Percentiles rank a stretch among this genome's conserved stretches.
phyloP scores from a whole-genome alignment of 1,140 invertebrate genomes.

The Parasteatoda tepidariorum region DNA sequence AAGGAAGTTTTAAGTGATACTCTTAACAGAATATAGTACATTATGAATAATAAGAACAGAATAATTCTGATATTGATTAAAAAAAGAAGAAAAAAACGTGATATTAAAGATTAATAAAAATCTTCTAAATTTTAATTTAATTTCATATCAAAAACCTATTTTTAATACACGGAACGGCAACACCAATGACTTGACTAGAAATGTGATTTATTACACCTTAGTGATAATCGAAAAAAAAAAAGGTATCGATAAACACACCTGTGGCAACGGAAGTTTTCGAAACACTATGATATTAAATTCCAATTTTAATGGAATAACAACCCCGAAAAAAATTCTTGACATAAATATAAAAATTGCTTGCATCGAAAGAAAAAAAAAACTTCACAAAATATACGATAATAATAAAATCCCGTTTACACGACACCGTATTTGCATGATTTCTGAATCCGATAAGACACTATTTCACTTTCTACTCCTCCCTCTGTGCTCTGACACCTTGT shows the following conservation, averaged over 20 bases:
- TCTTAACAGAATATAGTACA: too few species aligned
- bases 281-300: neutral
- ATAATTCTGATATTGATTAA: too few species aligned
- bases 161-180: too few species aligned
- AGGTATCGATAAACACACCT: neutral
- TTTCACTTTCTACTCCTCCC: neutral
- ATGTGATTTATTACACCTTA: neutral
- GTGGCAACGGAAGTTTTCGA: neutral
- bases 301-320: neutral
- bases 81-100: too few species aligned
- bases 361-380: neutral
- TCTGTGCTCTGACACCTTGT: neutral
- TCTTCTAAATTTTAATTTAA: too few species aligned
- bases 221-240: too few species aligned
- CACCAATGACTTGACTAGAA: too few species aligned
- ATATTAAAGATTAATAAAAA: too few species aligned
- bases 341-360: neutral
- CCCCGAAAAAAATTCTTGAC: neutral
- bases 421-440: neutral
- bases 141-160: too few species aligned
- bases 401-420: neutral
- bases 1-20: too few species aligned
- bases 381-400: neutral
- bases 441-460: neutral
- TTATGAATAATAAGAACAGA: too few species aligned